Evolutionary conservation across 2,797 vertebrate genomes (phyloP), one percentile per base, ranked within the genome.

Genomic region (Epinephelus awoara): DNA sequence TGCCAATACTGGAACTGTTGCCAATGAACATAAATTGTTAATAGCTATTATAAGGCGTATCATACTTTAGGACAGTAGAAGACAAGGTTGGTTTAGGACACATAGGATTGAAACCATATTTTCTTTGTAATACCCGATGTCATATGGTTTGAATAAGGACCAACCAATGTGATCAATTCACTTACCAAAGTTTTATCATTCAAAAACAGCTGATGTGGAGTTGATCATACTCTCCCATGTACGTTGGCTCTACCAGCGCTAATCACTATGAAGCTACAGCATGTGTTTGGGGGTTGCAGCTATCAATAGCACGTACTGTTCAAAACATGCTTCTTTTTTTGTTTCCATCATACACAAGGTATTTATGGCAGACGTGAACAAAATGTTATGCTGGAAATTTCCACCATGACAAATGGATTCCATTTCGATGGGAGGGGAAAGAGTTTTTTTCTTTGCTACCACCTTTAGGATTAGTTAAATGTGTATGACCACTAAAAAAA

Each of bases 401-500:
- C 62, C 58, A 69, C 34, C 7, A 12, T 73, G 34, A 34, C 51
- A 17, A 68, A 73, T 77, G 19, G n/a, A 51, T 70, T 73, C 6
- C 42, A 19, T 46, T 27, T 7, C 23, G 14, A 68, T 0, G 15
- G 67, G 44, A 74, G 25, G 42, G 56, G 25, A 62, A 25, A 3
- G 23, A 8, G 1, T 15, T 18, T 18, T 44, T 40, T 17, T 42
- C 3, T 49, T 52, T 11, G 4, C 4, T 18, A 4, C 51, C 61
- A 46, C 19, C 34, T 63, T 61, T 19, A 42, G 12, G 21, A 49
- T 68, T 6, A 65, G 42, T n/a, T 40, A 29, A 55, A 59, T n/a
- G 23, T 46, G 6, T 19, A 13, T 8, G 18, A 50, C 3, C 7
- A 23, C 42, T 21, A 8, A 49, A 27, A n/a, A 58, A 47, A 65